Conservation (phyloP, 2,113 vertebrate genomes). For the Chelonoidis abingdonii region DNA sequence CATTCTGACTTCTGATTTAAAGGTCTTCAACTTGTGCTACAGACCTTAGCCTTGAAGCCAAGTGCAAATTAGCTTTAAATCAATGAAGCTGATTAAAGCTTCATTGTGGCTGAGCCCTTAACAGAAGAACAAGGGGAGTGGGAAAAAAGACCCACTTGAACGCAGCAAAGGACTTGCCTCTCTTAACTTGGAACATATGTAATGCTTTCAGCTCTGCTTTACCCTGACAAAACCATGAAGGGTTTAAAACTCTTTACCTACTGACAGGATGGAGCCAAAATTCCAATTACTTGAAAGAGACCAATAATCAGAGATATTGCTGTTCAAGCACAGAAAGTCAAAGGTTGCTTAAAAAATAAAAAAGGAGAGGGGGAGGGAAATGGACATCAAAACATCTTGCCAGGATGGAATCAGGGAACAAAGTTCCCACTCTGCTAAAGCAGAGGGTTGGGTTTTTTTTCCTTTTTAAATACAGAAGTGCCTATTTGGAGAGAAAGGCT, state of each 20-base stretch:
- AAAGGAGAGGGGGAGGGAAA: slow-evolving; percentile 33
- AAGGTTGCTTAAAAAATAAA: slow-evolving; percentile 60
- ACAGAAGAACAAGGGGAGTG: slow-evolving; percentile 57
- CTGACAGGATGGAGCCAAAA: slow-evolving; percentile 83
- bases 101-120: slow-evolving; percentile 81
- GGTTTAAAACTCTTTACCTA: slow-evolving; percentile 85
- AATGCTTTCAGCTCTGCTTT: slow-evolving; percentile 79
- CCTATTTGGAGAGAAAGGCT: background rate
- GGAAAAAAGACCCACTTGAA: slow-evolving; percentile 80
- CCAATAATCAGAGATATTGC: slow-evolving; percentile 89
- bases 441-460: background rate
- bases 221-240: slow-evolving; percentile 78
- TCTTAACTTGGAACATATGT: slow-evolving; percentile 82
- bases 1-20: slow-evolving; percentile 81
- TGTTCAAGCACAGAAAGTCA: slow-evolving; percentile 82
- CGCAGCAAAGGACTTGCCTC: slow-evolving; percentile 79
- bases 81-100: slow-evolving; percentile 88
- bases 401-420: slow-evolving; percentile 69
- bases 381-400: slow-evolving; percentile 78
- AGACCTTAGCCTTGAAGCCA: slow-evolving; percentile 86
- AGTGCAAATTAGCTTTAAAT: slow-evolving; percentile 89
- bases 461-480: background rate
- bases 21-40: slow-evolving; percentile 82
- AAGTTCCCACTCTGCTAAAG: slow-evolving; percentile 70
- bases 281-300: slow-evolving; percentile 84